Conservation (phyloP, 2,888 invertebrate species). For the Cyaniris semiargus region DNA sequence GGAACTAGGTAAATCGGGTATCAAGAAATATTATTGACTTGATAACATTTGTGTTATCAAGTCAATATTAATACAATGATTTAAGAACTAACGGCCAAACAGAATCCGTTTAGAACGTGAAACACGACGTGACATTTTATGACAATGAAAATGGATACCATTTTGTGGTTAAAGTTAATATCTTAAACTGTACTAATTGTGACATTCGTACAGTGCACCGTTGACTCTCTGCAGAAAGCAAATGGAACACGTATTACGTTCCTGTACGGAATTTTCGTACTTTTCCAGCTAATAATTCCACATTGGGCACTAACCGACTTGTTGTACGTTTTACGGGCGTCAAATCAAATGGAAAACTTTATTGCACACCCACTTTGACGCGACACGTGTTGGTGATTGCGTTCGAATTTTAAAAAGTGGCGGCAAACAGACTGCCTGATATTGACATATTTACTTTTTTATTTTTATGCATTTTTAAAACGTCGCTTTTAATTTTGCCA, state of each 20-base stretch:
- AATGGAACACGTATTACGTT: not conserved
- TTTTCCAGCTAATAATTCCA: slow-evolving; percentile 4
- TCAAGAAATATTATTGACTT: too few relatives aligned
- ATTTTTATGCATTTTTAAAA: slow-evolving; percentile 23
- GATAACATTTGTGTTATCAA: too few relatives aligned
- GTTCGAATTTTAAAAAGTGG: slow-evolving; percentile 55
- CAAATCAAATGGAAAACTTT: slow-evolving; percentile 35
- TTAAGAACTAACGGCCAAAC: too few relatives aligned
- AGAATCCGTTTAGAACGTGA: too few relatives aligned
- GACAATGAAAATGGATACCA: too few relatives aligned
- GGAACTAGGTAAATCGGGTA: too few relatives aligned
- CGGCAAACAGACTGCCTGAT: slow-evolving; percentile 58
- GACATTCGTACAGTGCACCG: too few relatives aligned
- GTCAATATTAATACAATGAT: too few relatives aligned
- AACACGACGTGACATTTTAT: too few relatives aligned
- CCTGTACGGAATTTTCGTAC: not conserved
- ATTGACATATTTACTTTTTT: slow-evolving; percentile 41
- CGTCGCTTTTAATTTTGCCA: not conserved
- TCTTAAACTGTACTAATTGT: too few relatives aligned
- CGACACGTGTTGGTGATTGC: slow-evolving; percentile 39
- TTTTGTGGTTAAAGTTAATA: too few relatives aligned
- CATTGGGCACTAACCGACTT: slow-evolving; percentile 12
- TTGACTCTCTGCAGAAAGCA: not conserved
- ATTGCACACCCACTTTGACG: slow-evolving; percentile 40
- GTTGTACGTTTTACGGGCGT: slow-evolving; percentile 7